phyloP scores from a whole-genome alignment of 2,797 vertebrate genomes.

The Meriones psammophilus region DNA sequence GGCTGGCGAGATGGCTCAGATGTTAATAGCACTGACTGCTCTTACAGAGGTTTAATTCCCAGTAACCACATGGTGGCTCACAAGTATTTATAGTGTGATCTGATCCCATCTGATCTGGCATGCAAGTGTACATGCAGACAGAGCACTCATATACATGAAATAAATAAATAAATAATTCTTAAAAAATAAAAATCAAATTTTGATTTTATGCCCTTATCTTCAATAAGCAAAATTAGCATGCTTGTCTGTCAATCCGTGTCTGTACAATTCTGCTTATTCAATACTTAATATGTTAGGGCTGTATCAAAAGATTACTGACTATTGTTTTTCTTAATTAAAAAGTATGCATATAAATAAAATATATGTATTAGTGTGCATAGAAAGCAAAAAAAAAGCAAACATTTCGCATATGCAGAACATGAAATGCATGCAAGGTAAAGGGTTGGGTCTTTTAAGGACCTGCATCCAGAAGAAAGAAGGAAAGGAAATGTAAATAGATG shows the following conservation, averaged over 20 bases:
- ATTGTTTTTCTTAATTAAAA: conserved; percentile 53
- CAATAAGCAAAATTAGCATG: not conserved
- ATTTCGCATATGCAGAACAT: not conserved
- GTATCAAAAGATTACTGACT: conserved; percentile 57
- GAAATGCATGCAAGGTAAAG: not conserved
- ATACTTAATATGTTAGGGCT: conserved; percentile 42
- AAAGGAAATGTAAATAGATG: not conserved
- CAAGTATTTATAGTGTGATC: too few relatives aligned
- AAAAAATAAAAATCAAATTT: not conserved
- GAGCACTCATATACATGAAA: too few relatives aligned
- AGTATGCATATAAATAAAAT: not conserved
- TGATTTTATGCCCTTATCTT: not conserved
- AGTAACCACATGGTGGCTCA: too few relatives aligned
- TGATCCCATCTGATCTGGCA: too few relatives aligned
- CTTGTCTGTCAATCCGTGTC: not conserved
- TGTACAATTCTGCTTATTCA: not conserved
- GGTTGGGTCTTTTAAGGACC: not conserved
- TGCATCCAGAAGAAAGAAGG: not conserved
- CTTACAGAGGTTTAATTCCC: too few relatives aligned
- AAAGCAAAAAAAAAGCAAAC: not conserved
- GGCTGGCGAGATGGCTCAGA: too few relatives aligned
- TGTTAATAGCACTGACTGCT: too few relatives aligned
- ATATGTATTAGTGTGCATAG: not conserved
- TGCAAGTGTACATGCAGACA: too few relatives aligned
- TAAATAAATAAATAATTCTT: too few relatives aligned